Base-by-base conservation (phyloP, 2,888 invertebrate species). In the Tipula helvola region DNA sequence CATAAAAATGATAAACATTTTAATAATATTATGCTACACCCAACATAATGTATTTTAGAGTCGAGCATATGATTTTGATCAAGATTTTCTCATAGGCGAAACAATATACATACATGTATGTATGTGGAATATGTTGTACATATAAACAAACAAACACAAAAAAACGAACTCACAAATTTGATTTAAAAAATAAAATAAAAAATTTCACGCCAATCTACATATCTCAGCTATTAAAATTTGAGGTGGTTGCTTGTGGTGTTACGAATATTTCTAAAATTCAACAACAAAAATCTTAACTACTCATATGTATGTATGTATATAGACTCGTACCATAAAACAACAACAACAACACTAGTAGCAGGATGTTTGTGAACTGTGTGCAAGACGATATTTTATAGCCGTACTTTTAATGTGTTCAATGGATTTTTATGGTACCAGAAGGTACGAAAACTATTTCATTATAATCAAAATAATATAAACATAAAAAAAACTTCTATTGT, bases 391-490 rank as follows among this genome's bases (percentile, higher is more conserved):
- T 71, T 71, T 71, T 71, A 71, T 71, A 71, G 71, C 71, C 71
- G 28, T 71, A 28, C 71, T 71, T 71, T 71, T 71, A 71, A 71
- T 71, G 71, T 71, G 71, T 71, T 71, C 71, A 71, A 71, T 71
- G 71, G 71, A 71, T 71, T 71, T 71, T 71, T 71, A 71, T 71
- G 71, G 71, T 71, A 71, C 71, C 71, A 71, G 71, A 71, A 71
- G 71, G 71, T 71, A 71, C 71, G 71, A 71, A 71, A 71, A 71
- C 71, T 71, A 71, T 71, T 71, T 71, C 71, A 71, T 71, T 71
- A 71, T 71, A 71, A 71, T 87, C 86, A 87, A 87, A 85, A 87
- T 44, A 83, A 87, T 83, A 87, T 85, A 87, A 87, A 84, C 87
- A 71, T 71, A 71, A 71, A 71, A 71, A 18, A 28, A 28, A 71